phyloP scores from a whole-genome alignment of 1,140 invertebrate species.

The Panagrolaimus sp. region DNA sequence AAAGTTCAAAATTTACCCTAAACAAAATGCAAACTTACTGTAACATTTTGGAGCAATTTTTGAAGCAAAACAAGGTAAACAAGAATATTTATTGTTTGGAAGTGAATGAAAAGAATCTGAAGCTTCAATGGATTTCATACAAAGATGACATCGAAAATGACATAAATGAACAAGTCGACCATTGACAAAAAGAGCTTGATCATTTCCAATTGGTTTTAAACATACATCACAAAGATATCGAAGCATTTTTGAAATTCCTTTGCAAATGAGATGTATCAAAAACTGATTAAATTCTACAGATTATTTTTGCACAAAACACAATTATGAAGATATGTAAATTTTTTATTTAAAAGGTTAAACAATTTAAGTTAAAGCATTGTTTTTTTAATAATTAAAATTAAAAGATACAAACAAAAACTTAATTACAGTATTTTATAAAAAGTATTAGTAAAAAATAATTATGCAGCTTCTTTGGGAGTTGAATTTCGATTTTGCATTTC shows the following conservation, averaged over 20 bases:
- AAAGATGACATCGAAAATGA: constrained; percentile 4
- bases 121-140: background rate
- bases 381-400: no score
- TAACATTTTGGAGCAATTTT: constrained; percentile 7
- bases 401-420: no score
- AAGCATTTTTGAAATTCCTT: background rate
- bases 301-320: no score
- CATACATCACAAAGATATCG: constrained; percentile 9
- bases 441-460: no score
- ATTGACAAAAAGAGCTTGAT: background rate
- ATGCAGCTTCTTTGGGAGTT: no score
- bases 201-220: background rate
- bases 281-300: no score
- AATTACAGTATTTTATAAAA: no score
- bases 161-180: background rate
- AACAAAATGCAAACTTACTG: background rate
- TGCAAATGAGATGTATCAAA: no score
- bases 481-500: constrained; percentile 3
- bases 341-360: no score
- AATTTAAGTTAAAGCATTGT: no score
- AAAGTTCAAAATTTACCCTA: background rate
- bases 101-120: constrained; percentile 5
- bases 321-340: no score
- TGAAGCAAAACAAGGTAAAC: background rate
- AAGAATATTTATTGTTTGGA: background rate